Evolutionary conservation across 2,113 vertebrate species (phyloP).

Genomic region (Pollachius pollachius): DNA sequence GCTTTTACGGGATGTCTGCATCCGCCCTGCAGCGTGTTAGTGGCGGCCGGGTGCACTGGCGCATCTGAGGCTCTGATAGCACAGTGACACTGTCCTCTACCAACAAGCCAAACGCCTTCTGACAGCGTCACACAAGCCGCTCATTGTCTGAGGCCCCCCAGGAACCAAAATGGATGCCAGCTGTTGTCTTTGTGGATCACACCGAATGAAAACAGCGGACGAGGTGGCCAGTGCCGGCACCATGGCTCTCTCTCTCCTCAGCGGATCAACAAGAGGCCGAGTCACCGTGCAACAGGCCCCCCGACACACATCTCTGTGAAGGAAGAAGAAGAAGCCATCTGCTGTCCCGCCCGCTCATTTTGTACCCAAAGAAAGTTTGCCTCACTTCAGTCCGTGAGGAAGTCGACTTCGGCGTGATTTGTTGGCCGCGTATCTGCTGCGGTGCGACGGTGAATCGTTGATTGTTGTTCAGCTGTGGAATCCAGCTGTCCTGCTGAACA

Average conservation of each 20-base stretch:
- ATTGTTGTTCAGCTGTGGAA: too few species aligned
- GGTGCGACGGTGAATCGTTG: too few species aligned
- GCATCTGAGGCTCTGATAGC: conserved; percentile 52
- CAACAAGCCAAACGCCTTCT: conserved; percentile 62
- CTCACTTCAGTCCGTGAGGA: too few species aligned
- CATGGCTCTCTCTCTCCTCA: neutral
- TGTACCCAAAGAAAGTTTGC: too few species aligned
- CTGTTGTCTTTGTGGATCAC: conserved; percentile 73
- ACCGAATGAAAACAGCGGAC: conserved; percentile 71
- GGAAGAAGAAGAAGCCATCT: too few species aligned
- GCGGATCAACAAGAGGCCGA: conserved; percentile 48
- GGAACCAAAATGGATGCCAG: conserved; percentile 66
- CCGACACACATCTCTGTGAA: too few species aligned
- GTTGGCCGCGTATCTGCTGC: too few species aligned
- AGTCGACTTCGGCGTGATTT: too few species aligned
- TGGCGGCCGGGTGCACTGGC: conserved; percentile 13
- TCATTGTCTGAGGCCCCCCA: conserved; percentile 61
- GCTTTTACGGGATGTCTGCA: too few species aligned
- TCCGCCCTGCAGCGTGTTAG: neutral
- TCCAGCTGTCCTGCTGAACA: too few species aligned
- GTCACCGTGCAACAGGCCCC: conserved; percentile 36
- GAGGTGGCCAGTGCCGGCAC: conserved; percentile 60
- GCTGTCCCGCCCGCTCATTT: too few species aligned
- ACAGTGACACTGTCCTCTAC: conserved; percentile 54
- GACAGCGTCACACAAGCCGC: conserved; percentile 68